Base-by-base conservation (phyloP, 2,113 vertebrate genomes). In the Eira barbara region DNA sequence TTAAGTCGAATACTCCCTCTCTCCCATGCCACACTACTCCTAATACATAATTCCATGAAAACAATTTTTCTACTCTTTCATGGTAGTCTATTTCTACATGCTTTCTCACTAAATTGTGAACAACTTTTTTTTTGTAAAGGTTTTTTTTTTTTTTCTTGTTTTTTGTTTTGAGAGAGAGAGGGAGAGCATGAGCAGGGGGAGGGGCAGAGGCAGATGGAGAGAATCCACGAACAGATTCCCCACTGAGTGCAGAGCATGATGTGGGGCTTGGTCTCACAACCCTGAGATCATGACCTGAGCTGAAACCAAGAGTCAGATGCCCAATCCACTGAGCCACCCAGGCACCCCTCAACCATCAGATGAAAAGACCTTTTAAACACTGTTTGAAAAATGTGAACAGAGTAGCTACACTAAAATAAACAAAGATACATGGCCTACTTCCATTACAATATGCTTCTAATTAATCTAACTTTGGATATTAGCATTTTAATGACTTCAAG, bases 401-500 rank as follows among this genome's bases (percentile, higher is more conserved):
- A 15, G 61, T n/a, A 88, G 57, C n/a, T 86, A 82, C 29, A 89
- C 80, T 84, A 73, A 76, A 80, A 85, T 49, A 82, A 80, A 85
- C 49, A 82, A 93, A 93, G 25, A 21, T 89, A 27, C 39, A 47
- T 91, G 76, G 29, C 13, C 39, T 90, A 79, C 39, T 91, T 42
- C 17, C 27, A 55, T 86, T 42, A 55, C 1, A 82, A 63, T 49
- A 82, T 31, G 36, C 34, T 55, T 89, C 73, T 63, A 93, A 94
- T 39, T 47, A 96, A 65, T 57, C 80, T 93, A 93, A 92, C 31
- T 91, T 57, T 25, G 29, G 49, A 97, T 34, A 80, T 63, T 14
- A 76, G 57, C 18, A 82, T 93, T 87, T 94, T 52, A 36, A 83
- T 67, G 29, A 94, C 63, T 96, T 87, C 45, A 95, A 31, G 69